Evolutionary conservation across 2,797 vertebrate species (phyloP).

Genomic region (Chelidonichthys spinosus): DNA sequence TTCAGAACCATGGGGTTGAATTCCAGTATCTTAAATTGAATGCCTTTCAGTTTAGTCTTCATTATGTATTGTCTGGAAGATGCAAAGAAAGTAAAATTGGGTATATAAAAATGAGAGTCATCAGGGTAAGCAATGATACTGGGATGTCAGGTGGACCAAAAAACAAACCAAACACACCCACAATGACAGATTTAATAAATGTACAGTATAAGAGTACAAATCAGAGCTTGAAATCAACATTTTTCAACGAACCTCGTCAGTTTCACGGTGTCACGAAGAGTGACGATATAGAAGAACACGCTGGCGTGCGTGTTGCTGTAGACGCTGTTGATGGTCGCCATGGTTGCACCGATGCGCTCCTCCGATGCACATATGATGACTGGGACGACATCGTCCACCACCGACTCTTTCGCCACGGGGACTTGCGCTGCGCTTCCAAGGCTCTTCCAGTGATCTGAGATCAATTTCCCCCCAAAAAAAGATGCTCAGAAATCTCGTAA

Average conservation of each 20-base stretch:
- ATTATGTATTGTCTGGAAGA: conserved; percentile 91
- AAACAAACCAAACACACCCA: neutral
- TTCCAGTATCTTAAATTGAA: conserved; percentile 92
- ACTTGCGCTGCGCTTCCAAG: neutral
- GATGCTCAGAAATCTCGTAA: neutral
- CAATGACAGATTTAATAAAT: neutral
- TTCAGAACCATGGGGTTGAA: conserved; percentile 94
- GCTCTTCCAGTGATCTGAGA: conserved; percentile 57
- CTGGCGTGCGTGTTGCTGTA: conserved; percentile 90
- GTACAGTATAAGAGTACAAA: neutral
- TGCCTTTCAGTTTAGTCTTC: conserved; percentile 89
- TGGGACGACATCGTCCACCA: conserved; percentile 84
- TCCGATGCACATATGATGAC: conserved; percentile 92
- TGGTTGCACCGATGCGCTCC: conserved; percentile 89
- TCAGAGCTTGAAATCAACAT: too few relatives aligned
- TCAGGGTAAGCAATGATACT: neutral
- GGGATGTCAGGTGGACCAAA: neutral
- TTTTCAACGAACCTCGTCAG: conserved; percentile 82
- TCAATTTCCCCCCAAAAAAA: neutral
- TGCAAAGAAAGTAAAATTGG: neutral
- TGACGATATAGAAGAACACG: conserved; percentile 93
- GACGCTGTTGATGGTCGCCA: conserved; percentile 95
- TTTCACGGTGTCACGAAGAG: conserved; percentile 87
- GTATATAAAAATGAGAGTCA: neutral
- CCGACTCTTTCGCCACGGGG: neutral